Evolutionary conservation across 2,797 vertebrate species (phyloP).

Genomic region (Staurois parvus): DNA sequence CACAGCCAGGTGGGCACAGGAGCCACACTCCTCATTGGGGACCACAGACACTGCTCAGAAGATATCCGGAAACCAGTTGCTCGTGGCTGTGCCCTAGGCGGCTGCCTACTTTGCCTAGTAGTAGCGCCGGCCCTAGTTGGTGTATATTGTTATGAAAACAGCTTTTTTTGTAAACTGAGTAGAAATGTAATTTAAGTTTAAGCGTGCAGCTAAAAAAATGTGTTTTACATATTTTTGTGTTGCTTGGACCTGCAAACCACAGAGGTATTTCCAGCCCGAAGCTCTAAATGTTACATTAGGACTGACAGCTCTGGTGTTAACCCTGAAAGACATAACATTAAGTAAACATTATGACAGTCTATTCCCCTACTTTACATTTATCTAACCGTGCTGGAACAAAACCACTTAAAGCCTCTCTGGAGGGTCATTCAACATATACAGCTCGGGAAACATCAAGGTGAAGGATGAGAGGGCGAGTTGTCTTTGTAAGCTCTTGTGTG

Average conservation of each 20-base stretch:
- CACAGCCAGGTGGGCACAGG: too few relatives aligned
- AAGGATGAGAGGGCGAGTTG: neutral
- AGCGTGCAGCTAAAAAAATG: slow-evolving; percentile 38
- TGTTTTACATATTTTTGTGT: slow-evolving; percentile 38
- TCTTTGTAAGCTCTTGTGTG: neutral
- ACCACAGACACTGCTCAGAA: too few relatives aligned
- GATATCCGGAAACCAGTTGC: too few relatives aligned
- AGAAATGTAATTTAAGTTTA: slow-evolving; percentile 22
- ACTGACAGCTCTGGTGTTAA: neutral
- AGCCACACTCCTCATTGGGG: too few relatives aligned
- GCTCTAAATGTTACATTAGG: slow-evolving; percentile 24
- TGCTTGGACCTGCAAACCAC: slow-evolving; percentile 47
- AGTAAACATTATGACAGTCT: slow-evolving; percentile 15
- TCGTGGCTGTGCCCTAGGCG: too few relatives aligned
- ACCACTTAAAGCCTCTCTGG: neutral
- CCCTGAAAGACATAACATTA: neutral
- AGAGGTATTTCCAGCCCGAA: slow-evolving; percentile 49
- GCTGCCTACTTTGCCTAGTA: too few relatives aligned
- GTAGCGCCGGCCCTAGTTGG: too few relatives aligned
- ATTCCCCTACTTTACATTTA: neutral
- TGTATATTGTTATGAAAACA: neutral
- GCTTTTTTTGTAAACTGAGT: neutral
- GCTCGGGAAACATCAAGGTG: neutral
- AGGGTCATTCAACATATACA: neutral
- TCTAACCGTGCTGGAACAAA: neutral